Percentiles rank a stretch among this genome's conserved stretches.
Conservation (phyloP, 1,140 invertebrate genomes). For the Brachionus rubens region DNA sequence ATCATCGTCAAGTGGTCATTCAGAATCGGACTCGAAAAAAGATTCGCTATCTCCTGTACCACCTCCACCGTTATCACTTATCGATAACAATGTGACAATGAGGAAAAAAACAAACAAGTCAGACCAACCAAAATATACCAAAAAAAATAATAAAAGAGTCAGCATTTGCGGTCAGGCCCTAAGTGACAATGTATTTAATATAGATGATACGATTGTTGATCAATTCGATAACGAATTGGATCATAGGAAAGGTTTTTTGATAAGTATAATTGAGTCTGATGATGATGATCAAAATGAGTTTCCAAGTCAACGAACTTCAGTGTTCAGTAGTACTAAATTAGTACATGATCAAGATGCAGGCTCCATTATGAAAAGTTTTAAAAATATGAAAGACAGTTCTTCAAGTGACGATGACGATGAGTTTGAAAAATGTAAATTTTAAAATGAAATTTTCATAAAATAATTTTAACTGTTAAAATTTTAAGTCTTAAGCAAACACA, state of each 20-base stretch:
- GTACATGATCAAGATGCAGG: neutral
- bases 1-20: neutral
- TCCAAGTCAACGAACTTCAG: neutral
- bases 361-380: neutral
- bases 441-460: neutral
- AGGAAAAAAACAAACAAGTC: neutral
- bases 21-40: neutral
- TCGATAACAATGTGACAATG: constrained; percentile 21
- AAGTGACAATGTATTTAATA: constrained; percentile 41
- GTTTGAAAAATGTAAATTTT: neutral
- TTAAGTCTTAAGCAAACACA: neutral
- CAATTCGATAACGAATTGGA: constrained; percentile 41
- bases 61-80: neutral
- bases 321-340: constrained; percentile 15
- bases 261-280: constrained; percentile 6
- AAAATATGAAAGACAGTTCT: neutral
- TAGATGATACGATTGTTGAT: constrained; percentile 43
- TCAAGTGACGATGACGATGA: neutral
- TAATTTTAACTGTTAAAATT: too few species aligned
- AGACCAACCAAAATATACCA: neutral
- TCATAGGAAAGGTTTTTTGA: constrained; percentile 14
- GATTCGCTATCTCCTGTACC: neutral
- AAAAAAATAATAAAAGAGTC: constrained; percentile 9
- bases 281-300: neutral
- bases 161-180: constrained; percentile 38